phyloP scores from a whole-genome alignment of 2,888 invertebrate species.

The Acleris emargana region DNA sequence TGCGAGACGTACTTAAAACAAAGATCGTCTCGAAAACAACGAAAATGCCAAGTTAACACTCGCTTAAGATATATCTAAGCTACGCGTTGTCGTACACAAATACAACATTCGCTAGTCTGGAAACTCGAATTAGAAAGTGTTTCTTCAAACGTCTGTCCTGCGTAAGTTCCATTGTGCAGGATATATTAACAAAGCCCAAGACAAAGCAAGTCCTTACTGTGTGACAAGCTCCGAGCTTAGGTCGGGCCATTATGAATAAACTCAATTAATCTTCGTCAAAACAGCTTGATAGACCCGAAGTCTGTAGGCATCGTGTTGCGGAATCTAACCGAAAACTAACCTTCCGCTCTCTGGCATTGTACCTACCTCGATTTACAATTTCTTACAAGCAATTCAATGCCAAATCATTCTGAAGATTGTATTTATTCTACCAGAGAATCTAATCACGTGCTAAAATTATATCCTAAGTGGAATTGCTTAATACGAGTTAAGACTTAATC shows the following conservation, averaged over 20 bases:
- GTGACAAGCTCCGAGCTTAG: conserved; percentile 53
- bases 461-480: neutral
- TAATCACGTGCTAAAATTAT: conserved; percentile 1
- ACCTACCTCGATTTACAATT: conserved; percentile 71
- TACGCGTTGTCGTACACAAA: neutral
- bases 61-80: neutral
- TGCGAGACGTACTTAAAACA: conserved; percentile 17
- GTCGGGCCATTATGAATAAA: conserved; percentile 50
- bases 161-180: conserved; percentile 38
- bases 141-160: conserved; percentile 38
- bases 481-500: neutral
- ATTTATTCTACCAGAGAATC: conserved; percentile 11
- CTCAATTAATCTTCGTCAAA: conserved; percentile 76
- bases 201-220: conserved; percentile 43
- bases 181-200: conserved; percentile 38
- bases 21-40: conserved; percentile 3
- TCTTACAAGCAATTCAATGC: conserved; percentile 30
- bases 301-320: conserved; percentile 71
- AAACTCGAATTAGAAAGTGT: conserved; percentile 35
- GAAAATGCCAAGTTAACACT: conserved; percentile 1
- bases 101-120: conserved; percentile 12
- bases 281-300: conserved; percentile 65
- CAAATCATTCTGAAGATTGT: conserved; percentile 11
- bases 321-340: conserved; percentile 72
- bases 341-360: conserved; percentile 66